Base-by-base conservation (phyloP, 2,113 vertebrate species). In the Narcine bancroftii region DNA sequence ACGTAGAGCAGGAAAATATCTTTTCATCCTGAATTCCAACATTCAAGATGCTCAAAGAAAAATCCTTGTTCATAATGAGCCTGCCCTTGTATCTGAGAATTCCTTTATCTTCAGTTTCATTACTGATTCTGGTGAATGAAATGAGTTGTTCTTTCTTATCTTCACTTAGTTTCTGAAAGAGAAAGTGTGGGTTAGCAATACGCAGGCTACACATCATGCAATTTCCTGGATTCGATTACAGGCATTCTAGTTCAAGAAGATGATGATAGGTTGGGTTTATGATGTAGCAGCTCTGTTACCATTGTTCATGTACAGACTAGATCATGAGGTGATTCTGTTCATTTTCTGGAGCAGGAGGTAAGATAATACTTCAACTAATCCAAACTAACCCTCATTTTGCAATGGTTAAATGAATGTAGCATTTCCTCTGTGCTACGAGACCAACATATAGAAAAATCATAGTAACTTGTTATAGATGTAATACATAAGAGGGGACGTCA, bases 1-100 rank as follows among this genome's bases (percentile, higher is more conserved):
- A 2, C 1, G 36, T 33, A 26, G 42, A 69, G 39, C 89, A 91
- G 65, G 7, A 69, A 69, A 71, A 91, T 29, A 15, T 45, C 65
- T 33, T 69, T 91, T 69, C 89, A 47, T 91, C 89, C 39, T 69
- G 36, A 69, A 91, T 69, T 33, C 89, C 39, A 91, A 91, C 39
- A 47, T 91, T 15, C 29, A 65, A 69, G 39, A 91, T 91, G 45
- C 13, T 91, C 33, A 91, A 69, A 65, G 65, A 91, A 29, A 29
- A 69, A 26, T 91, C 26, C 36, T 26, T 29, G 24, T 29, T 69
- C 24, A 91, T 13, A 29, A 11, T 29, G 29, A 91, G 66, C 65
- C 89, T 91, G 60, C 17, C 89, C 9, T 33, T 33, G 65, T 91
- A 91, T 45, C 26, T 65, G 1, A 24, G 24, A 15, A 69, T 17